Evolutionary conservation across 2,888 invertebrate species (phyloP), one percentile per base, ranked within the genome.

Genomic region (Sipha maydis): DNA sequence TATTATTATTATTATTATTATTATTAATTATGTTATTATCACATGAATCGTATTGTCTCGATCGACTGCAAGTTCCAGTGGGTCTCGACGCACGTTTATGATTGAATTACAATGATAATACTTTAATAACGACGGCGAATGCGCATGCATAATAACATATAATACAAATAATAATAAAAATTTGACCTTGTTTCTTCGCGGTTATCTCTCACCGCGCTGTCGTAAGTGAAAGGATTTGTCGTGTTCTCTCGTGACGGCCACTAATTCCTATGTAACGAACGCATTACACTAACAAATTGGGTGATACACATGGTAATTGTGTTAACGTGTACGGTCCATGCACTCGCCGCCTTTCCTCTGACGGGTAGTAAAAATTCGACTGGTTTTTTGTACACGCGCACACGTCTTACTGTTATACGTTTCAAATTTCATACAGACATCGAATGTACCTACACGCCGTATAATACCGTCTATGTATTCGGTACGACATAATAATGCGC

Each of bases 221-320:
- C 75, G 28, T 21, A 41, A 84, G 84, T 84, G 84, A 84, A 84
- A 84, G 84, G 84, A 76, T 84, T 38, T 3, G 75, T 75, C 21
- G 75, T 7, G 75, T 61, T 84, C 75, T 84, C 83, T 84, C 84
- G 38, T 61, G 84, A 76, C 75, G 61, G 61, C 84, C 38, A 41
- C n/a, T 73, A 56, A 34, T 73, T 19, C 17, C n/a, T 67, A 5
- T 28, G 11, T n/a, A 11, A 11, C 8, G n/a, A 28, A 28, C 21
- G 0, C 3, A 14, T 1, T 19, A 5, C 21, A 3, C 61, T 8
- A 67, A 71, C 17, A 7, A 28, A 71, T 67, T 3, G 0, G 69
- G 3, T 28, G 69, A 69, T n/a, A 28, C 11, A 48, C n/a, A 14
- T 19, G 28, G 28, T 28, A 56, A 25, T 7, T 3, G 21, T 25